These are phyloP conservation scores for Heliconius erato DNA, from an alignment of 2,888 invertebrate species.

Conservation along the genomic window DNA sequence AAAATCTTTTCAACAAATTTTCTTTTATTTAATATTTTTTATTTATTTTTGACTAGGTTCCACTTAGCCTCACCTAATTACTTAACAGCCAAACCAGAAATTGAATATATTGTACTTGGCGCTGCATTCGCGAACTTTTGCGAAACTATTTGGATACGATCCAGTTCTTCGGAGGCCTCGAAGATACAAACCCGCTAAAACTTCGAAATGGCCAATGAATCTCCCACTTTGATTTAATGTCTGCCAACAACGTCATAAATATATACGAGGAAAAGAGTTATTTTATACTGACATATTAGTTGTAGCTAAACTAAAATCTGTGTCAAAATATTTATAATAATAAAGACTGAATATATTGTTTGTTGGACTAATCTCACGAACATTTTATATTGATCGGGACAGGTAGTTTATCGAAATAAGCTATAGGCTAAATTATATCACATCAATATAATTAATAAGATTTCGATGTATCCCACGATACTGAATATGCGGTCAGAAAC, in stretches of 20 bases:
- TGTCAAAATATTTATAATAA: background rate
- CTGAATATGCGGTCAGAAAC: too few species aligned
- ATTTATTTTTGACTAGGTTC: too few species aligned
- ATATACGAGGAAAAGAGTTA: conserved; percentile 14
- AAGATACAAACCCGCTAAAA: conserved; percentile 45
- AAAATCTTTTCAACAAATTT: too few species aligned
- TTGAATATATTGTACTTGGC: conserved; percentile 30
- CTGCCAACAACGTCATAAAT: conserved; percentile 32
- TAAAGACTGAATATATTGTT: background rate
- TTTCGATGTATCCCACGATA: too few species aligned
- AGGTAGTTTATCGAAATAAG: background rate
- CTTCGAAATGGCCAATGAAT: conserved; percentile 42
- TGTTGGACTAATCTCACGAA: too few species aligned
- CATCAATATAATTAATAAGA: too few species aligned
- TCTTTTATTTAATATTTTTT: too few species aligned
- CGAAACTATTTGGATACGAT: conserved; percentile 40
- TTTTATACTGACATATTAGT: conserved; percentile 7
- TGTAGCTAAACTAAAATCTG: background rate
- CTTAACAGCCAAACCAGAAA: background rate
- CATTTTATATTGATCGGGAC: background rate
- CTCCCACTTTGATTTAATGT: conserved; percentile 41
- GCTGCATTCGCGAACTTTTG: conserved; percentile 32
- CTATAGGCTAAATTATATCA: too few species aligned
- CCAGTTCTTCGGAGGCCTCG: conserved; percentile 37
- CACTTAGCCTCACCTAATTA: background rate